A percentile compares a stretch with the other conserved stretches of the same genome.
Evolutionary conservation across 2,113 vertebrate species (phyloP).

Genomic region (Bufo bufo): DNA sequence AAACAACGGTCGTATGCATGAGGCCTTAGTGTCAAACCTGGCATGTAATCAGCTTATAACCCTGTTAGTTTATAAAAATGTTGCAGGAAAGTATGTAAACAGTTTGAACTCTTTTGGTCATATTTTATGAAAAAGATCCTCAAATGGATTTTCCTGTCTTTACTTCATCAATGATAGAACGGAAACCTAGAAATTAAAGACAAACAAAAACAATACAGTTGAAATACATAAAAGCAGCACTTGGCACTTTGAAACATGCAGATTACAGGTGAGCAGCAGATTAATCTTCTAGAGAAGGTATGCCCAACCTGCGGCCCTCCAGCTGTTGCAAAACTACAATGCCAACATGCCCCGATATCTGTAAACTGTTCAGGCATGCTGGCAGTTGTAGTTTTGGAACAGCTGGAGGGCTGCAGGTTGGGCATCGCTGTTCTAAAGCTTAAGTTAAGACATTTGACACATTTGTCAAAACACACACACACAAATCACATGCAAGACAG

Average conservation of each 20-base stretch:
- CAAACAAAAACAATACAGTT: background rate
- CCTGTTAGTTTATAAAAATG: background rate
- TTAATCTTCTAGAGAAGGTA: no score
- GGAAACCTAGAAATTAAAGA: slow-evolving; percentile 62
- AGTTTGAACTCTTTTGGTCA: background rate
- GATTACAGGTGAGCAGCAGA: background rate
- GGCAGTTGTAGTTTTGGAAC: no score
- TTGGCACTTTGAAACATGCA: background rate
- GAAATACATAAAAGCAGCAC: background rate
- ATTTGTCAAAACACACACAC: no score
- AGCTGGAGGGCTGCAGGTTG: no score
- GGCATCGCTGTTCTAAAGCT: no score
- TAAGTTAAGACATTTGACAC: no score
- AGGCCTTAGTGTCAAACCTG: background rate
- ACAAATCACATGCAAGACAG: no score
- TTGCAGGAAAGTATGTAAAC: background rate
- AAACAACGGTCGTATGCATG: no score
- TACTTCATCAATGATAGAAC: slow-evolving; percentile 72
- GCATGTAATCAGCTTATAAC: background rate
- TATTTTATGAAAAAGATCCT: background rate
- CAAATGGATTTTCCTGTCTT: background rate
- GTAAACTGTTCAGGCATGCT: no score
- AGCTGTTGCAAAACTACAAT: no score
- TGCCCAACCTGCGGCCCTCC: no score
- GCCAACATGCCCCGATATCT: no score